Percentiles rank a stretch among this genome's conserved stretches.
phyloP scores from a whole-genome alignment of 2,113 vertebrate species.

The Dromaius novaehollandiae region DNA sequence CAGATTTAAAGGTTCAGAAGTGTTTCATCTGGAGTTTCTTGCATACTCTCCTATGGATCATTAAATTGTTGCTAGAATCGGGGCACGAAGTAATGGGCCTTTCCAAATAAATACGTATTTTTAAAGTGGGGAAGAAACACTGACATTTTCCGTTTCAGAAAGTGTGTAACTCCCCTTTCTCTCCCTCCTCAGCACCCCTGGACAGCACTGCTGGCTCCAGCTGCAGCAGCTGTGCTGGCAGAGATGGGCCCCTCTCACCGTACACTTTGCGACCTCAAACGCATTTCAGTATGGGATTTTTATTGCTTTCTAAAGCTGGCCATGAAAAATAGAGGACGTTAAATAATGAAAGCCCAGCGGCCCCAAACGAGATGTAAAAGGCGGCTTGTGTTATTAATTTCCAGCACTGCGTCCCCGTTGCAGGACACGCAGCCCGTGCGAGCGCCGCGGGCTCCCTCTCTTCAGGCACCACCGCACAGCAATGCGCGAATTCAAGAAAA shows the following conservation, averaged over 20 bases:
- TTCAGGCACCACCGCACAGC: rapidly evolving
- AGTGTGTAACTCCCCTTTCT: background rate
- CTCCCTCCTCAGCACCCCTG: background rate
- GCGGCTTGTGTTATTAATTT: background rate
- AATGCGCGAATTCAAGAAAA: background rate
- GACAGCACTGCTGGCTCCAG: background rate
- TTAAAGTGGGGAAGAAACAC: background rate
- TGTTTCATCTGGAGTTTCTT: background rate
- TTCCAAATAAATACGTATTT: background rate
- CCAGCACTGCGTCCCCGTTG: background rate
- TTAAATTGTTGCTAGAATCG: background rate
- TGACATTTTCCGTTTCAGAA: background rate
- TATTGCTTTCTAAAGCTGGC: background rate
- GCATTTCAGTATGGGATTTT: background rate
- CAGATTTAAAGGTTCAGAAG: constrained; percentile 17
- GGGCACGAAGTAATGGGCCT: background rate
- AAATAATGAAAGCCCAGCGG: background rate
- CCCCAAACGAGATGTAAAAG: background rate
- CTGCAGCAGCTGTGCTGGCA: background rate
- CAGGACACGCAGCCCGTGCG: background rate
- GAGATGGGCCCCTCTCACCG: background rate
- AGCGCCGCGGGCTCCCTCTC: background rate
- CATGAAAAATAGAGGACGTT: background rate
- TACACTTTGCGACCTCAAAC: background rate
- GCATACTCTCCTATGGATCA: background rate